Conservation (phyloP, 1,140 invertebrate species). For the Halotydeus destructor region DNA sequence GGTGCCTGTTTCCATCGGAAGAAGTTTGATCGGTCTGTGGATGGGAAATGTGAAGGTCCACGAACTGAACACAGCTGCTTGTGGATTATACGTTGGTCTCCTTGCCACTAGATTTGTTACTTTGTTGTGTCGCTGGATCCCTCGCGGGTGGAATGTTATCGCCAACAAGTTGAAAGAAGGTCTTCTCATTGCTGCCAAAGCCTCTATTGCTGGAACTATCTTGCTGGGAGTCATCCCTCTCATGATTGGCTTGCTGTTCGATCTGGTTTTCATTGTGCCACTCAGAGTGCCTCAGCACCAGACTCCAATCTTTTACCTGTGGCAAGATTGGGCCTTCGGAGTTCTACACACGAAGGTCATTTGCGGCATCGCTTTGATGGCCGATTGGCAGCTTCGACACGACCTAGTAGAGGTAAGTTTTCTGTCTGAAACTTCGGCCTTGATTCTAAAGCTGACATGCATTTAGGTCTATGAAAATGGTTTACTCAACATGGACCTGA, state of each 20-base stretch:
- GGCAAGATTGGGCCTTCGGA: constrained; percentile 79
- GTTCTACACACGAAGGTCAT: constrained; percentile 93
- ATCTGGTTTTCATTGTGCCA: constrained; percentile 75
- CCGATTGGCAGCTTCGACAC: constrained; percentile 73
- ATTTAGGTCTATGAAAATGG: constrained; percentile 52
- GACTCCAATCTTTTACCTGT: constrained; percentile 75
- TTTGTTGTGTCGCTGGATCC: constrained; percentile 60
- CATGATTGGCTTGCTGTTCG: constrained; percentile 70
- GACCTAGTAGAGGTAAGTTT: constrained; percentile 67
- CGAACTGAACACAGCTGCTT: constrained; percentile 84
- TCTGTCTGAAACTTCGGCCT: constrained; percentile 20
- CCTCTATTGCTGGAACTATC: constrained; percentile 43
- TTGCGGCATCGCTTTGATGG: constrained; percentile 91
- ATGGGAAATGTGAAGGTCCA: constrained; percentile 47
- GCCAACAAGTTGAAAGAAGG: constrained; percentile 48
- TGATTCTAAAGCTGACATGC: not conserved
- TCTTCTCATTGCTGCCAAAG: constrained; percentile 30
- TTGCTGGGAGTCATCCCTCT: constrained; percentile 77
- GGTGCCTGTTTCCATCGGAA: constrained; percentile 51
- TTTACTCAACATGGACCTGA: constrained; percentile 71
- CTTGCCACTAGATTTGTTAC: constrained; percentile 50
- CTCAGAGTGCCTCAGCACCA: constrained; percentile 77
- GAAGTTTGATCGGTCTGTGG: constrained; percentile 67
- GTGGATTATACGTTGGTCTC: constrained; percentile 85
- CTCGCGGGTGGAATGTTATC: constrained; percentile 58